Evolutionary conservation across 1,140 invertebrate species (phyloP).

Genomic region (Ylistrum balloti): DNA sequence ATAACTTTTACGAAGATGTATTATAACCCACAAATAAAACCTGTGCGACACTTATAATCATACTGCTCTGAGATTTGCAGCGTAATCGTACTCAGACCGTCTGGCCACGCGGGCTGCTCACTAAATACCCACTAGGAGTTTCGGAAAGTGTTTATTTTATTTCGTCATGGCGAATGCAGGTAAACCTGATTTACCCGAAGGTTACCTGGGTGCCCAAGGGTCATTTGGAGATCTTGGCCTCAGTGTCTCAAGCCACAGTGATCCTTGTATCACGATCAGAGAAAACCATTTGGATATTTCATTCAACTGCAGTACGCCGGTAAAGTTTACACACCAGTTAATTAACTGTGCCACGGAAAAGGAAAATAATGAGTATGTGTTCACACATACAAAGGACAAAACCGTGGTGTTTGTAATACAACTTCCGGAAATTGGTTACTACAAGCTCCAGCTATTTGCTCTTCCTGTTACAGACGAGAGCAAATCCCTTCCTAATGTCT

Average conservation of each 20-base stretch:
- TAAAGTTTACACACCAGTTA: slow-evolving; percentile 76
- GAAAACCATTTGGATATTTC: slow-evolving; percentile 70
- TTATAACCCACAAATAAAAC: not conserved
- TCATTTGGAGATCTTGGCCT: slow-evolving; percentile 73
- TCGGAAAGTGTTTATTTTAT: not conserved
- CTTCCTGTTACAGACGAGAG: slow-evolving; percentile 69
- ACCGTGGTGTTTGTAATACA: slow-evolving; percentile 67
- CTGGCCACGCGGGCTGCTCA: not conserved
- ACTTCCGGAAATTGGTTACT: slow-evolving; percentile 75
- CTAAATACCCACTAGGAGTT: not conserved
- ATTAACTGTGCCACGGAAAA: slow-evolving; percentile 64
- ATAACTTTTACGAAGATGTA: slow-evolving; percentile 20
- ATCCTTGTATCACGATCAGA: slow-evolving; percentile 61
- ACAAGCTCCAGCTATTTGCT: slow-evolving; percentile 80
- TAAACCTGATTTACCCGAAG: slow-evolving; percentile 75
- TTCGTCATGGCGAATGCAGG: slow-evolving; percentile 41
- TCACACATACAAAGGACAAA: slow-evolving; percentile 71
- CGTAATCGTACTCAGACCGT: not conserved
- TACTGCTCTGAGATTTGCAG: slow-evolving; percentile 4
- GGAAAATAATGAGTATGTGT: slow-evolving; percentile 72
- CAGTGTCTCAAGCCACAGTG: slow-evolving; percentile 63
- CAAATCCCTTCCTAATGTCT: slow-evolving; percentile 79
- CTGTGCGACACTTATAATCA: not conserved
- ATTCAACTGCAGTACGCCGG: slow-evolving; percentile 62
- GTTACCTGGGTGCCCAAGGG: slow-evolving; percentile 78